Percentiles rank a stretch among this genome's conserved stretches.
Evolutionary conservation across 2,113 vertebrate species (phyloP).

Genomic region (Herpetotheres cachinnans): DNA sequence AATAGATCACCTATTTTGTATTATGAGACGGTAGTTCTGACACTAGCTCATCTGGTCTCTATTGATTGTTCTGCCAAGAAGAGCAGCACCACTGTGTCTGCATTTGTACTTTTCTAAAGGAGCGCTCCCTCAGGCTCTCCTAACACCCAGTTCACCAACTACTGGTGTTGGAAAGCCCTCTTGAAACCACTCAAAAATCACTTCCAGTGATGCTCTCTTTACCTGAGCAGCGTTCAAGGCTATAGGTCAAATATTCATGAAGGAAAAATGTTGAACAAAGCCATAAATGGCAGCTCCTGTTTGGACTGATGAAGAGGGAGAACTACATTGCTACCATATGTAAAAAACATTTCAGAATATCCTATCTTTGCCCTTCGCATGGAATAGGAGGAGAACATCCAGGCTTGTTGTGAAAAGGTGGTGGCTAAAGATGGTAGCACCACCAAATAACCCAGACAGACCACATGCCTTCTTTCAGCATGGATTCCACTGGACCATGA

Average conservation of each 20-base stretch:
- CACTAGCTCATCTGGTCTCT: neutral
- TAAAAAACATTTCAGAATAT: neutral
- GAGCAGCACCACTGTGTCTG: neutral
- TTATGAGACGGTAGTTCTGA: neutral
- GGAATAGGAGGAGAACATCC: neutral
- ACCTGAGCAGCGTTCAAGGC: neutral
- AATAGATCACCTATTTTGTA: neutral
- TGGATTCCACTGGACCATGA: neutral
- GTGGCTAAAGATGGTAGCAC: neutral
- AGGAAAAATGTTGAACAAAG: neutral
- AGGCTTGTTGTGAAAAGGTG: neutral
- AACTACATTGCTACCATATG: neutral
- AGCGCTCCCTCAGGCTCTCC: neutral
- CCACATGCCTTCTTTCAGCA: neutral
- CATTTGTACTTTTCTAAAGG: neutral
- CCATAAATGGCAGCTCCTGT: neutral
- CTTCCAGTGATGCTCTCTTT: neutral
- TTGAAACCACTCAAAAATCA: neutral
- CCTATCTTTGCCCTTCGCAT: neutral
- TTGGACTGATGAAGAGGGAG: neutral
- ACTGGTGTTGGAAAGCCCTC: neutral
- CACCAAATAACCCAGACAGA: neutral
- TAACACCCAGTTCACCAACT: neutral
- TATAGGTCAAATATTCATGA: neutral
- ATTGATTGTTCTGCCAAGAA: neutral